Evolutionary conservation across 2,113 vertebrate genomes (phyloP).

Genomic region (Eurypyga helias): DNA sequence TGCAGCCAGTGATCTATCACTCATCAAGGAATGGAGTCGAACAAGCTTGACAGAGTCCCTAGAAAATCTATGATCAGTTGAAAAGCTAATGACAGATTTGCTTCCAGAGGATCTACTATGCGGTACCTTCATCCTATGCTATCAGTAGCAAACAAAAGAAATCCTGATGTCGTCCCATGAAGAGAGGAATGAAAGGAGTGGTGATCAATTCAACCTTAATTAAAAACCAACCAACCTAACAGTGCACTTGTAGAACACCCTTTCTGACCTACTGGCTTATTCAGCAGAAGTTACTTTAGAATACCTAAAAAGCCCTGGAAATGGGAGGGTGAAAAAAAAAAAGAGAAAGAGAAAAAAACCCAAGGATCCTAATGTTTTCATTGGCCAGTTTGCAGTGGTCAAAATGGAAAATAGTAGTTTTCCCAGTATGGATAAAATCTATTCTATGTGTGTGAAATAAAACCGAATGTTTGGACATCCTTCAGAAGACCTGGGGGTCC

Average conservation of each 20-base stretch:
- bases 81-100: constrained; percentile 7
- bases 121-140: not conserved
- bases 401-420: not conserved
- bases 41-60: constrained; percentile 27
- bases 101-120: not conserved
- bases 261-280: not conserved
- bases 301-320: not conserved
- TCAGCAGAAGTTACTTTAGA: not conserved
- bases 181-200: not conserved
- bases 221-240: not conserved
- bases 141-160: constrained; percentile 9
- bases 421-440: not conserved
- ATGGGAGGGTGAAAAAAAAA: not conserved
- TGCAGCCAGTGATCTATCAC: not conserved
- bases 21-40: constrained; percentile 25
- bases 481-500: not conserved
- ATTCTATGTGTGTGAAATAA: not conserved
- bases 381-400: not conserved
- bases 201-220: not conserved
- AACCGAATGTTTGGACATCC: not conserved
- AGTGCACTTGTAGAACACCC: not conserved
- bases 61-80: constrained; percentile 10
- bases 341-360: no score
- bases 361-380: not conserved
- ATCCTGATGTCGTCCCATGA: not conserved